phyloP scores from a whole-genome alignment of 2,797 vertebrate species.

The Cheirogaleus major region DNA sequence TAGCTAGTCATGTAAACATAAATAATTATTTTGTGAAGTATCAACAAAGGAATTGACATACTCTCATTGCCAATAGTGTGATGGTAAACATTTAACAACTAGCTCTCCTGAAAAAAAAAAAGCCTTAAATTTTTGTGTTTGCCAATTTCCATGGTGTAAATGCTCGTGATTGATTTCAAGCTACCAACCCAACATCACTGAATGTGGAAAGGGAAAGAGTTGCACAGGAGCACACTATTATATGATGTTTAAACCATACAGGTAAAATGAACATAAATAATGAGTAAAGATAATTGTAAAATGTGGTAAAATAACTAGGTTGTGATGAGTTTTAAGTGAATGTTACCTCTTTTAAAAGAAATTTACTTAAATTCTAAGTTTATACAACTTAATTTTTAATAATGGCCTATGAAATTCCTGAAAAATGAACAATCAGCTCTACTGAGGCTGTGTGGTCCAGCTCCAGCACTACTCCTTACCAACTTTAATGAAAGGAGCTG shows the following conservation, averaged over 20 bases:
- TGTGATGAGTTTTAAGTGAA: neutral
- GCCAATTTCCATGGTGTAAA: slow-evolving; percentile 19
- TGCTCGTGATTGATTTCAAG: slow-evolving; percentile 12
- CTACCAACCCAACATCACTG: neutral
- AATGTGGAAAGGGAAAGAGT: neutral
- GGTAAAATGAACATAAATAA: neutral
- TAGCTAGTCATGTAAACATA: neutral
- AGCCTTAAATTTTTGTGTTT: neutral
- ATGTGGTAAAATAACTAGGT: neutral
- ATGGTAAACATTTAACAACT: slow-evolving; percentile 31
- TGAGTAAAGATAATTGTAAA: neutral
- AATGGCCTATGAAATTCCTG: neutral
- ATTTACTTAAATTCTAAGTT: neutral
- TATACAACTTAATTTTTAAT: slow-evolving; percentile 18
- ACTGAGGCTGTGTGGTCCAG: neutral
- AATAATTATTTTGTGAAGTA: slow-evolving; percentile 42
- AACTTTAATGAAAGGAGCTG: neutral
- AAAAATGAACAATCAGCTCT: neutral
- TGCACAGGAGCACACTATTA: neutral
- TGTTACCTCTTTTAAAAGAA: neutral
- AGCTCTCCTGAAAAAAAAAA: neutral
- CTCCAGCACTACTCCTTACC: neutral
- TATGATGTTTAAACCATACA: neutral
- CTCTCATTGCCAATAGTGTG: neutral
- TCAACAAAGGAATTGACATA: neutral